A percentile compares a stretch with the other conserved stretches of the same genome.
phyloP scores from a whole-genome alignment of 2,888 invertebrate genomes.

The Nebria salina region DNA sequence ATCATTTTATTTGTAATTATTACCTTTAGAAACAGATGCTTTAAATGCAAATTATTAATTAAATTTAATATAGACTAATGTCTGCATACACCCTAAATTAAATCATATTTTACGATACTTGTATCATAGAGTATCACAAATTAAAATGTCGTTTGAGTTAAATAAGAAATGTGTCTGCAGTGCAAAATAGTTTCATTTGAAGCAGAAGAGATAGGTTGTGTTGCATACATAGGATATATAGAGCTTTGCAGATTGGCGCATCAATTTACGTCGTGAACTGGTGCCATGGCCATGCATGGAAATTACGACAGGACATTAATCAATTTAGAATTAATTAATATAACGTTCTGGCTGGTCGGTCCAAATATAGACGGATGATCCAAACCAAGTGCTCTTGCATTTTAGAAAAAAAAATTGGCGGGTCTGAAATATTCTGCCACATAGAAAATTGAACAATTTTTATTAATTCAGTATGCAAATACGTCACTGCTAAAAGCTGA shows the following conservation, averaged over 20 bases:
- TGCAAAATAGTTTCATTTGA: not conserved
- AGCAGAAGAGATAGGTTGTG: not conserved
- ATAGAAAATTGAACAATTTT: too few relatives aligned
- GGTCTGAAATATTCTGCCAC: not conserved
- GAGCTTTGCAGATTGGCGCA: not conserved
- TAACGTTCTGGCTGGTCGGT: constrained; percentile 8
- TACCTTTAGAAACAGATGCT: too few relatives aligned
- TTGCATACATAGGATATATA: not conserved
- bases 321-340: constrained; percentile 20
- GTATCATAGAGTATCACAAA: not conserved
- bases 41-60: too few relatives aligned
- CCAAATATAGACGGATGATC: not conserved
- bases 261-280: not conserved
- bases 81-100: too few relatives aligned
- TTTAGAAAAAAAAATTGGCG: not conserved
- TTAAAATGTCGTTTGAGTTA: not conserved
- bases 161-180: not conserved
- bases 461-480: too few relatives aligned
- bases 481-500: too few relatives aligned
- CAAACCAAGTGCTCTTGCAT: not conserved
- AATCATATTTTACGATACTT: too few relatives aligned
- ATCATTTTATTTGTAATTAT: too few relatives aligned
- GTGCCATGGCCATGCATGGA: constrained; percentile 14
- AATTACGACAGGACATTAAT: constrained; percentile 16
- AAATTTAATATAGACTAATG: too few relatives aligned